These are phyloP conservation scores for Pangasius krempfi DNA, from an alignment of 2,797 vertebrate species.

Conservation along the genomic window DNA sequence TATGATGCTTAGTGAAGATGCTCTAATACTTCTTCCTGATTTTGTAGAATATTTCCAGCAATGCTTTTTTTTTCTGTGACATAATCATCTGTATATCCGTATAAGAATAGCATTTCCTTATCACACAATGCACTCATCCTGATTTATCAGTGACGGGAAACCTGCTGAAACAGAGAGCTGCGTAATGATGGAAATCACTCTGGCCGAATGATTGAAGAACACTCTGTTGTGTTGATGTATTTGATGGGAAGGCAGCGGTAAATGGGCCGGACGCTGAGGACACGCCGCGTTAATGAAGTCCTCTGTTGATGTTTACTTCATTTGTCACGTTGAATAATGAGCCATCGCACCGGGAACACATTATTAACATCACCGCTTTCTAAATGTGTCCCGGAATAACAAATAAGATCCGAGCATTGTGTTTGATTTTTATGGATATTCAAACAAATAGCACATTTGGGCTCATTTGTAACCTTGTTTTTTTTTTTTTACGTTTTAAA, in stretches of 20 bases:
- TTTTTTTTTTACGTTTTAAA: neutral
- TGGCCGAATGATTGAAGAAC: conserved; percentile 16
- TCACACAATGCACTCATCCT: neutral
- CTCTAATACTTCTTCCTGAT: neutral
- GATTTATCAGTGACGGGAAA: neutral
- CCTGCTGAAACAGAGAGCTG: neutral
- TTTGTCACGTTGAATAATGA: conserved; percentile 37
- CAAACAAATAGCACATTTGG: conserved; percentile 13
- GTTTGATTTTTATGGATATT: neutral
- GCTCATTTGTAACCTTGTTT: neutral
- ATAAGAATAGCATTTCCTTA: neutral
- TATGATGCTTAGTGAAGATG: neutral
- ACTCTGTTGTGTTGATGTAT: conserved; percentile 12
- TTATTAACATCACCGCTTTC: conserved; percentile 20
- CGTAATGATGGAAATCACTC: neutral
- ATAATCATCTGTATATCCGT: neutral
- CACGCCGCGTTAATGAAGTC: conserved; percentile 19
- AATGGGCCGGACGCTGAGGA: neutral
- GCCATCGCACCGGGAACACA: neutral
- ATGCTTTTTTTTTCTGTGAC: neutral
- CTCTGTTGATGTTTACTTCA: conserved; percentile 13
- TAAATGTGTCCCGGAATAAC: conserved; percentile 2
- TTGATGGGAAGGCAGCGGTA: conserved; percentile 14
- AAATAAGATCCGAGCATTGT: neutral
- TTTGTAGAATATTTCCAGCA: neutral